phyloP scores from a whole-genome alignment of 2,113 vertebrate genomes.

The Anthoscopus minutus region DNA sequence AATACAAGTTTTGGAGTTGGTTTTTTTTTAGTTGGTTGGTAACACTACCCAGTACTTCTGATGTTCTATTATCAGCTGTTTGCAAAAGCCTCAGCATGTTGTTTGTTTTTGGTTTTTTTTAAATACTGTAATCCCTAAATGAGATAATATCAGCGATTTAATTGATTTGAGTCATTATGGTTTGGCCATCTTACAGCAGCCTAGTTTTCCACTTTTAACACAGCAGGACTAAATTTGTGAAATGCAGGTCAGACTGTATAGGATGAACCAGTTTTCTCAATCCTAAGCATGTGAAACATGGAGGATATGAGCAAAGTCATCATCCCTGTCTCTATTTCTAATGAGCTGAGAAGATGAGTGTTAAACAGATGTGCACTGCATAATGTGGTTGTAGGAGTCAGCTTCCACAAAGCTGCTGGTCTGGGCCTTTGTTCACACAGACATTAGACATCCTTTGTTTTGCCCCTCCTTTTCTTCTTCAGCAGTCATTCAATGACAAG shows the following conservation, averaged over 20 bases:
- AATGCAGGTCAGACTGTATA: not conserved
- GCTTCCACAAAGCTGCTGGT: slow-evolving; percentile 71
- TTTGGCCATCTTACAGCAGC: not conserved
- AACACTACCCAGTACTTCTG: not conserved
- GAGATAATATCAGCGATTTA: not conserved
- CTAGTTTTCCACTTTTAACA: not conserved
- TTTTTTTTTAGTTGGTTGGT: not conserved
- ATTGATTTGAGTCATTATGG: not conserved
- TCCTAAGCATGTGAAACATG: not conserved
- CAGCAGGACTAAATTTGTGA: not conserved
- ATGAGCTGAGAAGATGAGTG: not conserved
- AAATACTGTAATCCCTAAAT: not conserved
- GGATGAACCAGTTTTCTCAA: not conserved
- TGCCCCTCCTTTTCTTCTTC: slow-evolving; percentile 89
- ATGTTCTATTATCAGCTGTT: not conserved
- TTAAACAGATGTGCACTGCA: slow-evolving; percentile 58
- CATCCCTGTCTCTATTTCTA: slow-evolving; percentile 2
- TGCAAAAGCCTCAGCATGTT: not conserved
- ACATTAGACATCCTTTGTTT: slow-evolving; percentile 87
- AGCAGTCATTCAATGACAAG: slow-evolving; percentile 99
- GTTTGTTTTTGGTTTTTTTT: too few species aligned
- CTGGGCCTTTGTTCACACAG: slow-evolving; percentile 77
- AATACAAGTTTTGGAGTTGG: not conserved
- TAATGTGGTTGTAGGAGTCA: slow-evolving; percentile 72
- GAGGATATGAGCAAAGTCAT: not conserved